Conservation (phyloP, 2,113 vertebrate species). For the Stigmatopora nigra region DNA sequence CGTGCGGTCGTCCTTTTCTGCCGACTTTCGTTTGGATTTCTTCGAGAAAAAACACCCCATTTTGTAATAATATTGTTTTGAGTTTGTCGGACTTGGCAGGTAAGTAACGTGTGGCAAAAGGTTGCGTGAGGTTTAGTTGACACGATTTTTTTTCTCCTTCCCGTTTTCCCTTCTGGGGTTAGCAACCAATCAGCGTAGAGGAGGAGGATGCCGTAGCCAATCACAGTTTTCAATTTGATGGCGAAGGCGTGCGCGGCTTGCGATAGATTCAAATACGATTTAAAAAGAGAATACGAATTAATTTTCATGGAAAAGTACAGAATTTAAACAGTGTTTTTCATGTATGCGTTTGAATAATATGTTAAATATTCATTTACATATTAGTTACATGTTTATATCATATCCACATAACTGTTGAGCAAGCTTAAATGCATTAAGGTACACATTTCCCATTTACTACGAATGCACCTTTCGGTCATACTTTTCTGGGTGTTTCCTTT, state of each 20-base stretch:
- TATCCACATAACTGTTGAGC: not conserved
- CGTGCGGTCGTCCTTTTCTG: slow-evolving; percentile 52
- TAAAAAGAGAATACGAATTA: not conserved
- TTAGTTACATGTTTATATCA: not conserved
- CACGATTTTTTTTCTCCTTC: slow-evolving; percentile 49
- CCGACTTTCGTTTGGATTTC: slow-evolving; percentile 70
- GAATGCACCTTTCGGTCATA: slow-evolving; percentile 22
- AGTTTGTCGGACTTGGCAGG: not conserved
- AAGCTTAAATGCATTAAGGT: not conserved
- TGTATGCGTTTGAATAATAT: not conserved
- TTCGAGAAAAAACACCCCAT: slow-evolving; percentile 79
- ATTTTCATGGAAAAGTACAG: not conserved
- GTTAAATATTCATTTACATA: not conserved
- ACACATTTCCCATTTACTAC: not conserved
- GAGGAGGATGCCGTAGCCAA: slow-evolving; percentile 43
- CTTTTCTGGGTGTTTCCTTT: slow-evolving; percentile 15
- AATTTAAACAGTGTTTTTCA: not conserved
- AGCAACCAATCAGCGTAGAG: slow-evolving; percentile 54
- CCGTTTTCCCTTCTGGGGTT: slow-evolving; percentile 51
- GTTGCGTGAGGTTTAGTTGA: slow-evolving; percentile 22
- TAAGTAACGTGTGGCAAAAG: not conserved
- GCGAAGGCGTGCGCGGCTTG: not conserved
- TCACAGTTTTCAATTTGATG: slow-evolving; percentile 11
- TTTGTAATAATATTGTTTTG: not conserved
- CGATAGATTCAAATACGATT: not conserved